Conservation (phyloP, 2,113 vertebrate species). For the Hippocampus comes region DNA sequence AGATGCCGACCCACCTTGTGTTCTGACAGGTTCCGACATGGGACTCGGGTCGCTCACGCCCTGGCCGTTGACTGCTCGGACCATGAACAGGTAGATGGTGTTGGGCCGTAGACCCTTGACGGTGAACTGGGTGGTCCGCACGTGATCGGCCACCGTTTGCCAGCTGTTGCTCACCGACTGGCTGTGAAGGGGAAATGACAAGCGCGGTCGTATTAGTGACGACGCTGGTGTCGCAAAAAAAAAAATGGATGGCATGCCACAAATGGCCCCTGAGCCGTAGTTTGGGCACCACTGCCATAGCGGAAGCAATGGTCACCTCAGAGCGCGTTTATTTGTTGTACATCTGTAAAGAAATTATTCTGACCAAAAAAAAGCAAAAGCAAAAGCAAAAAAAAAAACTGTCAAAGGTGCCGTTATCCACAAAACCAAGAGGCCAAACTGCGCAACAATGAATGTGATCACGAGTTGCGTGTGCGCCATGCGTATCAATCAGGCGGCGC, state of each 20-base stretch:
- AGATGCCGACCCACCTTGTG: conserved; percentile 81
- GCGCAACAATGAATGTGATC: too few species aligned
- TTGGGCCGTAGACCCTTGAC: conserved; percentile 91
- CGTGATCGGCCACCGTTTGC: conserved; percentile 95
- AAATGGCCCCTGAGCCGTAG: too few species aligned
- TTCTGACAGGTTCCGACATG: conserved; percentile 94
- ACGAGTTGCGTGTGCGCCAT: too few species aligned
- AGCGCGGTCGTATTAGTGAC: not conserved
- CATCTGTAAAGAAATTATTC: too few species aligned
- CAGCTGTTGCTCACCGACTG: conserved; percentile 99
- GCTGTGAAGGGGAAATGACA: conserved; percentile 61
- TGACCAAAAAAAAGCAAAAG: too few species aligned
- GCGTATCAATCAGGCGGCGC: not conserved
- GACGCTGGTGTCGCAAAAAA: not conserved
- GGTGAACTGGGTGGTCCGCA: conserved; percentile 87
- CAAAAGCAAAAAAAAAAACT: too few species aligned
- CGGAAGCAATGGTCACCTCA: too few species aligned
- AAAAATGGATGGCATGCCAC: too few species aligned
- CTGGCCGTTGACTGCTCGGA: conserved; percentile 90
- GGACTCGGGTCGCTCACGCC: conserved; percentile 97
- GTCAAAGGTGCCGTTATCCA: too few species aligned
- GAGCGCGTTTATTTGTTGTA: not conserved
- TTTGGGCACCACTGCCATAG: too few species aligned
- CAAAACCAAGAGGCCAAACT: too few species aligned
- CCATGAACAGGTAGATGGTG: conserved; percentile 98